A percentile compares a stretch with the other conserved stretches of the same genome.
Evolutionary conservation across 2,797 vertebrate genomes (phyloP).

Genomic region (Coranthus polyacanthus): DNA sequence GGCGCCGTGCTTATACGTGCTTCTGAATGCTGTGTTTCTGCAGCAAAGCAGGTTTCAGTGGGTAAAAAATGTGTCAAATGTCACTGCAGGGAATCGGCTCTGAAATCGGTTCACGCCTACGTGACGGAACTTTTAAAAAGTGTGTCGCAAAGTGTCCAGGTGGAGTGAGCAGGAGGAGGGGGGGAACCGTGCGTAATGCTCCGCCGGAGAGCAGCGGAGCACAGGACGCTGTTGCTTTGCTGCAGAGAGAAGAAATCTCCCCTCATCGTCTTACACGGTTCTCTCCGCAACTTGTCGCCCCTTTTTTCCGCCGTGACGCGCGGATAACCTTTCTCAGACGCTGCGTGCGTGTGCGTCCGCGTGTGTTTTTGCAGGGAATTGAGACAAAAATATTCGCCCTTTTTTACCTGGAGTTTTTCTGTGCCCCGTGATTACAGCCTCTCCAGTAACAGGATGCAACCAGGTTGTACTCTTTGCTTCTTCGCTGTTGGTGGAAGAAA

Average conservation of each 20-base stretch:
- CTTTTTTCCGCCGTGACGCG: conserved; percentile 35
- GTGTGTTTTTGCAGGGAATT: conserved; percentile 4
- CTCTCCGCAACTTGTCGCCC: conserved; percentile 57
- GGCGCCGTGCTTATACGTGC: too few relatives aligned
- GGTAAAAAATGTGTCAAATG: conserved; percentile 22
- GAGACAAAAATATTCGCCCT: not conserved
- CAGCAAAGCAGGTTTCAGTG: not conserved
- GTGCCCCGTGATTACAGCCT: conserved; percentile 94
- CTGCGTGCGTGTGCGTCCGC: conserved; percentile 17
- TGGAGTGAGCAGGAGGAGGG: conserved; percentile 29
- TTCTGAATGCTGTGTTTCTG: not conserved
- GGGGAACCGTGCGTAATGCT: conserved; percentile 33
- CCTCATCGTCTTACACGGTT: conserved; percentile 25
- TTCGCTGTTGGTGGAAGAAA: conserved; percentile 88
- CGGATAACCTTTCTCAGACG: conserved; percentile 33
- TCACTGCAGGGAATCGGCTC: conserved; percentile 47
- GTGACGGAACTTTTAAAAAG: conserved; percentile 84
- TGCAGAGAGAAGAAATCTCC: conserved; percentile 59
- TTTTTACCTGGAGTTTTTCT: conserved; percentile 92
- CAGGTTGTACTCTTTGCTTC: conserved; percentile 97
- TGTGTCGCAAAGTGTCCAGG: conserved; percentile 76
- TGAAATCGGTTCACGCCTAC: conserved; percentile 59
- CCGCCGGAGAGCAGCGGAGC: conserved; percentile 27
- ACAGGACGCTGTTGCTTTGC: conserved; percentile 69
- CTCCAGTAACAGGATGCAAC: conserved; percentile 94